A percentile compares a stretch with the other conserved stretches of the same genome.
These are phyloP conservation scores for Enteromius mattozi DNA, from an alignment of 2,797 vertebrate genomes.

Conservation along the genomic window DNA sequence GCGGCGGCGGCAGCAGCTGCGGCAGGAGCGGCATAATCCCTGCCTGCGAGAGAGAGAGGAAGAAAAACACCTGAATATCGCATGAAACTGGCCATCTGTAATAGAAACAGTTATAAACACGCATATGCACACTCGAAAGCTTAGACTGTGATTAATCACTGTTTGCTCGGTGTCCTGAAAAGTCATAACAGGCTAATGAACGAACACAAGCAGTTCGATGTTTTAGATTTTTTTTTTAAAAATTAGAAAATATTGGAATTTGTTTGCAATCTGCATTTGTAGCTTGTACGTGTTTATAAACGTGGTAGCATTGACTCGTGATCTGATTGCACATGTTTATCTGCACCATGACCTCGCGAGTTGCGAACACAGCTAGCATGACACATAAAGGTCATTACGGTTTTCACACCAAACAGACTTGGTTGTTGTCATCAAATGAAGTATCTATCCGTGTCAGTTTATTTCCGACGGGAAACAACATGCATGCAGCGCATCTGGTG, in stretches of 20 bases:
- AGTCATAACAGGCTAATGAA: neutral
- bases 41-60: conserved; percentile 71
- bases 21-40: conserved; percentile 88
- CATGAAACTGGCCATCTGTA: neutral
- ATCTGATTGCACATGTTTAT: neutral
- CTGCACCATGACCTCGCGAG: conserved; percentile 32
- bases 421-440: no score
- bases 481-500: rapidly evolving
- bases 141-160: neutral
- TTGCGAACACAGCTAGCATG: conserved; percentile 53
- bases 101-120: neutral
- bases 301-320: neutral
- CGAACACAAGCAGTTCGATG: neutral
- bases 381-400: conserved; percentile 80
- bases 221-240: neutral
- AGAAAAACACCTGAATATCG: neutral
- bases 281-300: neutral
- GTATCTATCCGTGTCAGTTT: neutral
- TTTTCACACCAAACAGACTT: conserved; percentile 1
- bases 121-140: neutral
- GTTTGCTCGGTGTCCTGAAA: neutral
- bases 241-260: rapidly evolving
- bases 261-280: neutral
- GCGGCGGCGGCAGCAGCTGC: conserved; percentile 72
- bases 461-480: neutral